phyloP scores from a whole-genome alignment of 2,113 vertebrate genomes.

The Tapirus terrestris region DNA sequence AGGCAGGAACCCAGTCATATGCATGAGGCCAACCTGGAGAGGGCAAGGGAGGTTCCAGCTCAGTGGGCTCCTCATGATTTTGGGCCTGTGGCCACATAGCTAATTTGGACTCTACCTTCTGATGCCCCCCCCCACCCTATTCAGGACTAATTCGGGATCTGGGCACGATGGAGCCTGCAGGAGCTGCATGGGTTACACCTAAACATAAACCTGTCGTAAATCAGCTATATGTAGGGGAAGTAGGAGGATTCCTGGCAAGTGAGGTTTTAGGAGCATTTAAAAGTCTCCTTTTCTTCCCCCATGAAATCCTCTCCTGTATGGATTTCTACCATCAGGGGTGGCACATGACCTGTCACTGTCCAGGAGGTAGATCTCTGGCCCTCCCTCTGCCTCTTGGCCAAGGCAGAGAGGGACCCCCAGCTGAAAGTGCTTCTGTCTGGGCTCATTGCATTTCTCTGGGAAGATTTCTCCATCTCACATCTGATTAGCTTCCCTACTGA shows the following conservation, averaged over 20 bases:
- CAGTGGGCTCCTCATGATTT: too few species aligned
- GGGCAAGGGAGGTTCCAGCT: not conserved
- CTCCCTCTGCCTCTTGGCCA: not conserved
- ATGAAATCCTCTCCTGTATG: not conserved
- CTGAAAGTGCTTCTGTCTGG: not conserved
- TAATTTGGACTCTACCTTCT: not conserved
- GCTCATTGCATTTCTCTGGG: not conserved
- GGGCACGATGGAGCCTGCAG: fast-evolving
- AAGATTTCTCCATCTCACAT: conserved; percentile 34
- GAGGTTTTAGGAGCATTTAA: not conserved
- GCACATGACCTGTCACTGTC: not conserved
- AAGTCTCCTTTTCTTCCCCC: not conserved
- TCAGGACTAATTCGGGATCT: not conserved
- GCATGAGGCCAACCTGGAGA: too few species aligned
- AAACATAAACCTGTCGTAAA: not conserved
- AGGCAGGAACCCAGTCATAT: not conserved
- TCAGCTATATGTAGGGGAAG: not conserved
- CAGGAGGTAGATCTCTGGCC: not conserved
- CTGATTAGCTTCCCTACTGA: conserved; percentile 48
- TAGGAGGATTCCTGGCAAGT: not conserved
- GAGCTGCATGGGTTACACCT: not conserved
- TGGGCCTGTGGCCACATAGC: not conserved
- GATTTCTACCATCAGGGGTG: not conserved
- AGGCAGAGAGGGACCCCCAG: not conserved
- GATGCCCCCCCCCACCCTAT: not conserved